Conservation (phyloP, 1,140 invertebrate species). For the Hormaphis cornu region DNA sequence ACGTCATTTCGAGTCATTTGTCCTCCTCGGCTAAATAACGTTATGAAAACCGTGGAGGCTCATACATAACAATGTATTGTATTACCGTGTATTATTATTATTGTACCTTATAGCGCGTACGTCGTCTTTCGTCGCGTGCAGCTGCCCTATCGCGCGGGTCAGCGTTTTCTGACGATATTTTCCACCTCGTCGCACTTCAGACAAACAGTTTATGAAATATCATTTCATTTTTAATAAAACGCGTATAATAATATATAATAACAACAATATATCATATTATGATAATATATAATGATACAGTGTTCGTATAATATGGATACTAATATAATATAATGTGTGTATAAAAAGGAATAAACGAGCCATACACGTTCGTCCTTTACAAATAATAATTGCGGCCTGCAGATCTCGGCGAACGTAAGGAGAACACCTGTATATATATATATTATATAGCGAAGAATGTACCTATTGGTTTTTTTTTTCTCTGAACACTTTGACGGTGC, state of each 20-base stretch:
- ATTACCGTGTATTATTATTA: neutral
- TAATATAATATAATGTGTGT: no score
- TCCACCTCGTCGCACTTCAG: conserved; percentile 12
- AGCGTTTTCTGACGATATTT: conserved; percentile 13
- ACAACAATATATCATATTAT: conserved; percentile 11
- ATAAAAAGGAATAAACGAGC: conserved; percentile 12
- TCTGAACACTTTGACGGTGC: no score
- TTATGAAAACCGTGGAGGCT: conserved; percentile 12
- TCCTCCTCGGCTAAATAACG: conserved; percentile 7
- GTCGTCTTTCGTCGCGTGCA: neutral
- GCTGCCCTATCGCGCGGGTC: neutral
- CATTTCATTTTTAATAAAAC: conserved; percentile 27
- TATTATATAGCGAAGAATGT: no score
- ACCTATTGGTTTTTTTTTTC: no score
- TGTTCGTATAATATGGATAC: neutral
- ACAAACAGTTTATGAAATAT: conserved; percentile 32
- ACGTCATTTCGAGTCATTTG: conserved; percentile 23
- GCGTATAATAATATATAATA: conserved; percentile 4
- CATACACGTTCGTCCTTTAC: neutral
- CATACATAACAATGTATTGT: neutral
- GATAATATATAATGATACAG: conserved; percentile 15
- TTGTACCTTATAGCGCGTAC: neutral
- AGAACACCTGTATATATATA: neutral
- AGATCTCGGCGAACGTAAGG: no score
- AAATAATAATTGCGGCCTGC: neutral